phyloP scores from a whole-genome alignment of 2,113 vertebrate genomes.

The Nerophis lumbriciformis region DNA sequence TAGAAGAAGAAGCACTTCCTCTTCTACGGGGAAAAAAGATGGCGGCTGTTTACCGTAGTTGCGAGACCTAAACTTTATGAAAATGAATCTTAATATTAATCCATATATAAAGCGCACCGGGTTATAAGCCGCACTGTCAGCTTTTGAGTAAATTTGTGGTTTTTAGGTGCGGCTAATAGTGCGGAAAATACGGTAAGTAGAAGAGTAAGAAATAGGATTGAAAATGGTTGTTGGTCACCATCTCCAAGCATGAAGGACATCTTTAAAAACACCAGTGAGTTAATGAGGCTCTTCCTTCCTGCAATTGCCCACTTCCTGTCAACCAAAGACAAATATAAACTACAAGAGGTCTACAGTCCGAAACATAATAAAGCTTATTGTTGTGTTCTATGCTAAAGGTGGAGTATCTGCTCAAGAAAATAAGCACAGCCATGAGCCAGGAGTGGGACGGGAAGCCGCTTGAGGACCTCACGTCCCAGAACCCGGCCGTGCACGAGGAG shows the following conservation, averaged over 20 bases:
- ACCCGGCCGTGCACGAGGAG: conserved; percentile 49
- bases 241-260: background rate
- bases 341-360: background rate
- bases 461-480: conserved; percentile 60
- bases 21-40: no score
- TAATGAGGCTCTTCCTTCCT: conserved; percentile 63
- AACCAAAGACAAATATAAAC: conserved; percentile 42
- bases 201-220: no score
- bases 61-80: no score
- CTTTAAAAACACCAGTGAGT: conserved; percentile 16
- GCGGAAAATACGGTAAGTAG: no score
- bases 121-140: no score
- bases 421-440: conserved; percentile 66
- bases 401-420: conserved; percentile 76
- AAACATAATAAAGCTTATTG: background rate
- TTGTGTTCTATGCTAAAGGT: conserved; percentile 44
- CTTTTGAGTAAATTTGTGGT: no score
- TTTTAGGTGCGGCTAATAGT: no score
- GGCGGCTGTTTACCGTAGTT: no score
- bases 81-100: no score
- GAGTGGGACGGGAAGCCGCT: conserved; percentile 72
- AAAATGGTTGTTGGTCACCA: no score
- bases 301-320: conserved; percentile 31
- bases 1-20: no score
- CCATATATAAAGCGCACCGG: no score